These are phyloP conservation scores for Drosophila pseudoobscura DNA, from an alignment of 1,140 invertebrate genomes.

Conservation along the genomic window DNA sequence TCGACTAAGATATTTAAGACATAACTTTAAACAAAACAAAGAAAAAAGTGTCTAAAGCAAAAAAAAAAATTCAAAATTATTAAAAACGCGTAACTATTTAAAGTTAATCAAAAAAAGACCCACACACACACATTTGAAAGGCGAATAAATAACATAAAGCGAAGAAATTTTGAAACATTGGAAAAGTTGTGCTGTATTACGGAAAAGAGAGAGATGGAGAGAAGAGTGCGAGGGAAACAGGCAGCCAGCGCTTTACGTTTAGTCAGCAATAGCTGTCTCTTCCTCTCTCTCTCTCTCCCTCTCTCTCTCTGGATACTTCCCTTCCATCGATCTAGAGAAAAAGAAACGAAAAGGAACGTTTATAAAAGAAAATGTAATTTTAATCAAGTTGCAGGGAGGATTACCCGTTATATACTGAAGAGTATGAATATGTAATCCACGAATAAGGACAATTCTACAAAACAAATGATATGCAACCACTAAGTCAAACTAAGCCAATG, in stretches of 20 bases:
- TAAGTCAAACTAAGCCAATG: constrained; percentile 52
- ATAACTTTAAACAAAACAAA: constrained; percentile 14
- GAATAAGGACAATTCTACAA: neutral
- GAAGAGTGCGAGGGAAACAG: too few relatives aligned
- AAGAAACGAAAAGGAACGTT: neutral
- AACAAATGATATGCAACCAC: constrained; percentile 24
- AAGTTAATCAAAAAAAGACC: constrained; percentile 24
- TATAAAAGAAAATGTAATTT: constrained; percentile 18
- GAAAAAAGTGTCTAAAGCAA: constrained; percentile 19
- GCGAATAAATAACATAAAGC: too few relatives aligned
- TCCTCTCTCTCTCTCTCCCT: constrained; percentile 9
- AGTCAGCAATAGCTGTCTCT: constrained; percentile 11
- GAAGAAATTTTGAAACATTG: too few relatives aligned
- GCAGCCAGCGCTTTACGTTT: neutral
- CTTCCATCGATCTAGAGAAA: neutral
- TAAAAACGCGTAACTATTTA: constrained; percentile 31
- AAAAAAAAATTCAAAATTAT: constrained; percentile 11
- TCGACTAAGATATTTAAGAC: constrained; percentile 29
- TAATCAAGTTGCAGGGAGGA: constrained; percentile 10
- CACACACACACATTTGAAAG: too few relatives aligned
- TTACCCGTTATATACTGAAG: neutral
- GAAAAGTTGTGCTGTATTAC: too few relatives aligned
- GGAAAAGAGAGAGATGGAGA: constrained; percentile 8
- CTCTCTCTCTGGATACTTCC: constrained; percentile 3
- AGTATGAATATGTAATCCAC: neutral